Base-by-base conservation (phyloP, 2,888 invertebrate species). In the Agrochola lychnidis region DNA sequence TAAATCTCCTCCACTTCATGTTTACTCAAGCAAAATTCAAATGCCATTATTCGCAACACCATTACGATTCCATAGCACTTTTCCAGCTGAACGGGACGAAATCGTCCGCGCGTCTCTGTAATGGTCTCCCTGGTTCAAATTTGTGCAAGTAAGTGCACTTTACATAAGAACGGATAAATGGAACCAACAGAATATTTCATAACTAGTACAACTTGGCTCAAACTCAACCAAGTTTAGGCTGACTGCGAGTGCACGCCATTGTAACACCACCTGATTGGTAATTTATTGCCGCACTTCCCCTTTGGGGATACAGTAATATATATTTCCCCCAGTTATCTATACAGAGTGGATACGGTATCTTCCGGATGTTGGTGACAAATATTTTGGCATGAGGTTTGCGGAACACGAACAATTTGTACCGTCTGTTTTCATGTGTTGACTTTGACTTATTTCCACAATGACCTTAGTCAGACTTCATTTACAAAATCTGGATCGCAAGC, bases 181-280 rank as follows among this genome's bases (percentile, higher is more conserved):
- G 91, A 90, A 89, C 88, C 89, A 89, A 91, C 91, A 91, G 92
- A 94, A 93, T 94, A 94, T 94, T 94, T 93, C 92, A 94, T 93
- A 89, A 87, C 85, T 82, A 78, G 82, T 82, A 89, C 86, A 93
- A 93, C 92, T 94, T 94, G 93, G 94, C 93, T 90, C 91, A 87
- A 88, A 89, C 88, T 93, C 91, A 89, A 89, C 89, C 83, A 92
- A 93, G 90, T 92, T 92, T 90, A 88, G 87, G 84, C 84, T 84
- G 84, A 87, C 83, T 86, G 82, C 78, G 88, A 84, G 70, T 83
- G 85, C 86, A 74, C 85, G 85, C 90, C 80, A 91, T 90, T 91
- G 91, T 90, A 91, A 89, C 91, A 85, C 78, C 85, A 91, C 90
- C 91, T 91, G 92, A 93, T 93, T 93, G 90, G 88, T 91, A 91